phyloP scores from a whole-genome alignment of 2,113 vertebrate genomes.

The Crotalus horridus region DNA sequence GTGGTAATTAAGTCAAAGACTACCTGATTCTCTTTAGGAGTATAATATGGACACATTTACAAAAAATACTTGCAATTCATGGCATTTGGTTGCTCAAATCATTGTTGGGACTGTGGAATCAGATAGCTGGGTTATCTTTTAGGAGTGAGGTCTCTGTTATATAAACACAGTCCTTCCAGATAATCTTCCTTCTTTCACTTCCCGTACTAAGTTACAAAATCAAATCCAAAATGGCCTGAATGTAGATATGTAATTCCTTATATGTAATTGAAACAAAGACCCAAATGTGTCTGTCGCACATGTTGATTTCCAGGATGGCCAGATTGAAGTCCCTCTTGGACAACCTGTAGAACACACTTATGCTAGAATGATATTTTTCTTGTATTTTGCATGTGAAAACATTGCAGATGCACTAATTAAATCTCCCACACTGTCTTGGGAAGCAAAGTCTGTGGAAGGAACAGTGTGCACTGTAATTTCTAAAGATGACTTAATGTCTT shows the following conservation, averaged over 20 bases:
- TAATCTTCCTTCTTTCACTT: not conserved
- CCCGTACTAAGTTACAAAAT: not conserved
- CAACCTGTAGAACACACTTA: constrained; percentile 7
- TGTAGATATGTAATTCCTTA: not conserved
- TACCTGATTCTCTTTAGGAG: not conserved
- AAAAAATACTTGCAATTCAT: not conserved
- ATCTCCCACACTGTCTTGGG: not conserved
- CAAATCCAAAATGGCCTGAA: not conserved
- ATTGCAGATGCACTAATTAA: constrained; percentile 19
- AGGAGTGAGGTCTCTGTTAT: not conserved
- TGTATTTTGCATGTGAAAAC: constrained; percentile 18
- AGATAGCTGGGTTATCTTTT: not conserved
- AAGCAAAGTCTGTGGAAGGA: not conserved
- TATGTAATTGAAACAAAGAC: not conserved
- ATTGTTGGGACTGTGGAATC: not conserved
- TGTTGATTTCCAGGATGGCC: constrained; percentile 21
- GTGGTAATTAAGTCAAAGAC: not conserved
- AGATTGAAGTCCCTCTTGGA: constrained; percentile 28
- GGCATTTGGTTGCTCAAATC: not conserved
- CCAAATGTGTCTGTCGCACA: not conserved
- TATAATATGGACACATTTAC: not conserved
- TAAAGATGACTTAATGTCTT: constrained; percentile 24
- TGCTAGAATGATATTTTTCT: constrained; percentile 24
- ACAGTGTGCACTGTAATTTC: constrained; percentile 5
- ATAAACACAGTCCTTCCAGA: not conserved